A percentile compares a stretch with the other conserved stretches of the same genome.
Evolutionary conservation across 2,888 invertebrate species (phyloP).

Genomic region (Lysandra coridon): DNA sequence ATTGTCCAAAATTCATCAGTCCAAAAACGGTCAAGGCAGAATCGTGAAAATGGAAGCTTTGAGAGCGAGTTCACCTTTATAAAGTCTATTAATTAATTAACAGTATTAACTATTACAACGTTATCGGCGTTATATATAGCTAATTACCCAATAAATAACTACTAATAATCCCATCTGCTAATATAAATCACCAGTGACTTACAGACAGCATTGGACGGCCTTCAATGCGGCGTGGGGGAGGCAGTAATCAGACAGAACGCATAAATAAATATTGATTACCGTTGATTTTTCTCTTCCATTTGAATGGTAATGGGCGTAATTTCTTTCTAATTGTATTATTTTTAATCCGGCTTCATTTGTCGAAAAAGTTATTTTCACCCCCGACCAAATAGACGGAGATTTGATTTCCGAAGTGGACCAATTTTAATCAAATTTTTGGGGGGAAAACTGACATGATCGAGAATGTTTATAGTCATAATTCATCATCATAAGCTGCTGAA

Average conservation of each 20-base stretch:
- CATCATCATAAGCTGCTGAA: no score
- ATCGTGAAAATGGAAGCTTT: no score
- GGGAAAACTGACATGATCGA: no score
- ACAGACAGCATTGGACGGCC: neutral
- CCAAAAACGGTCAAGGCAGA: no score
- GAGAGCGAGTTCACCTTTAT: no score
- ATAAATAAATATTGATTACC: conserved; percentile 1
- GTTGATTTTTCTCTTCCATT: neutral
- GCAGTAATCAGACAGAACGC: conserved; percentile 2
- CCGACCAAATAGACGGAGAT: neutral
- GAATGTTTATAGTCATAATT: no score
- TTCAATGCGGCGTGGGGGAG: neutral
- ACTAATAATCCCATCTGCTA: neutral
- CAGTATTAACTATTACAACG: neutral
- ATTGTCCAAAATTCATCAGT: no score
- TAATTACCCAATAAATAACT: neutral
- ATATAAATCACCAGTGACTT: neutral
- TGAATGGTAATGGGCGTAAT: neutral
- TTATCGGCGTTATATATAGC: neutral
- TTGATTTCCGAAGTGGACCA: no score
- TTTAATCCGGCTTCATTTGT: neutral
- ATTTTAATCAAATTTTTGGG: no score
- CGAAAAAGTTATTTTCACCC: neutral
- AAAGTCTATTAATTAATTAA: neutral
- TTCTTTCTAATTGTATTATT: neutral